Evolutionary conservation across 2,888 invertebrate genomes (phyloP).

Genomic region (Ophonus ardosiacus): DNA sequence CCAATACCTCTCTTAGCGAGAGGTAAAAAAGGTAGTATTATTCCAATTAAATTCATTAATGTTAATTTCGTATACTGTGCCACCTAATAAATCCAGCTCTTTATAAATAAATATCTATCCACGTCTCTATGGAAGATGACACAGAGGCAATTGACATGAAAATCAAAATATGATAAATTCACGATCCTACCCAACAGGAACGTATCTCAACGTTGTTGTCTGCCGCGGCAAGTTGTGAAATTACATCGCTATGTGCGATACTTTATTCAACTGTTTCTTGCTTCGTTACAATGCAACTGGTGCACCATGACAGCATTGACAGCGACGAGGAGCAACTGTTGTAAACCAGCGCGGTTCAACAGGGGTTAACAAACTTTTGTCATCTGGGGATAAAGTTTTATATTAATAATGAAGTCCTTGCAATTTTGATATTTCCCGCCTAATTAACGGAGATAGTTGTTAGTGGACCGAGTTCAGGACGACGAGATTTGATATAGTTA

Average conservation of each 20-base stretch:
- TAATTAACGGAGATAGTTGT: neutral
- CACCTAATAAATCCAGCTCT: neutral
- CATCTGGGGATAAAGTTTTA: neutral
- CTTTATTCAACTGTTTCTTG: slow-evolving; percentile 50
- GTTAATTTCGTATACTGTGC: no score
- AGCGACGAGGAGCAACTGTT: slow-evolving; percentile 20
- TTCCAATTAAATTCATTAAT: no score
- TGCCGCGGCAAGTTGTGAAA: slow-evolving; percentile 10
- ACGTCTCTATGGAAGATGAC: neutral
- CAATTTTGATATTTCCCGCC: neutral
- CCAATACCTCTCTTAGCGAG: no score
- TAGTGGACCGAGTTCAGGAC: no score
- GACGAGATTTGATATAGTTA: no score
- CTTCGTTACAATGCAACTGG: slow-evolving; percentile 45
- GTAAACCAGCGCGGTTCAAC: neutral
- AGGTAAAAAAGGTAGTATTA: no score
- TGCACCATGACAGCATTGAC: slow-evolving; percentile 40
- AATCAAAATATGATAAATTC: slow-evolving; percentile 29
- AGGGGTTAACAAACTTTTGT: neutral
- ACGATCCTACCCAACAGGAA: neutral
- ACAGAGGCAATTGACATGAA: neutral
- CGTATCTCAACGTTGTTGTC: neutral
- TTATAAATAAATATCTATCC: neutral
- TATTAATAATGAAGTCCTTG: neutral
- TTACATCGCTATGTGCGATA: slow-evolving; percentile 38